A percentile compares a stretch with the other conserved stretches of the same genome.
Conservation (phyloP, 2,888 invertebrate species). For the Galerucella nymphaeae region DNA sequence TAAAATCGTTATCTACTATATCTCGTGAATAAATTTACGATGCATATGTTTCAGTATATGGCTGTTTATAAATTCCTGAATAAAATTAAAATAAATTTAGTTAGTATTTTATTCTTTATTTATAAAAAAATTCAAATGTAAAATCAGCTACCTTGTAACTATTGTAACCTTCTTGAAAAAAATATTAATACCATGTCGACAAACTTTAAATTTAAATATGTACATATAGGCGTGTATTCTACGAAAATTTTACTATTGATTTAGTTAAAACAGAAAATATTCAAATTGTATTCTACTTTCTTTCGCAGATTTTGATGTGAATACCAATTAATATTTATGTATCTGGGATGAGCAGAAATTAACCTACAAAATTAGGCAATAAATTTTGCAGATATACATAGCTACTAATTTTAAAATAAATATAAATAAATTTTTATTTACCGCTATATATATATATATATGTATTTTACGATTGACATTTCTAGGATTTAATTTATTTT, state of each 20-base stretch:
- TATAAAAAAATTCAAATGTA: no score
- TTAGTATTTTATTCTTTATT: background rate
- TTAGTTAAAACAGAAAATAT: background rate
- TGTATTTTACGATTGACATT: background rate
- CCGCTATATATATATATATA: background rate
- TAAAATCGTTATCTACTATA: conserved; percentile 1
- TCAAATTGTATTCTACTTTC: conserved; percentile 9
- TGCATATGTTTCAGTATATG: background rate
- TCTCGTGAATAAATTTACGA: conserved; percentile 11
- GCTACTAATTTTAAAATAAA: conserved; percentile 8
- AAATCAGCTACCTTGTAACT: no score
- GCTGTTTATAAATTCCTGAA: conserved; percentile 1
- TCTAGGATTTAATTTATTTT: no score
- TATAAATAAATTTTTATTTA: no score
- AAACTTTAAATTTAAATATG: background rate
- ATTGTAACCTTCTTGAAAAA: no score
- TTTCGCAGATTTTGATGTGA: background rate
- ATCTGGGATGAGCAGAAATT: conserved; percentile 8
- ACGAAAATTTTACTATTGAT: background rate
- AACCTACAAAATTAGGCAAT: conserved; percentile 9
- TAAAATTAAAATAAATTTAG: background rate
- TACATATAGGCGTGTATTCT: background rate
- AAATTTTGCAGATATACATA: background rate
- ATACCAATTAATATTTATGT: background rate
- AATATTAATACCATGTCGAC: no score